Percentiles rank a stretch among this genome's conserved stretches.
These are phyloP conservation scores for Nanorana parkeri DNA, from an alignment of 2,113 vertebrate species.

Conservation along the genomic window DNA sequence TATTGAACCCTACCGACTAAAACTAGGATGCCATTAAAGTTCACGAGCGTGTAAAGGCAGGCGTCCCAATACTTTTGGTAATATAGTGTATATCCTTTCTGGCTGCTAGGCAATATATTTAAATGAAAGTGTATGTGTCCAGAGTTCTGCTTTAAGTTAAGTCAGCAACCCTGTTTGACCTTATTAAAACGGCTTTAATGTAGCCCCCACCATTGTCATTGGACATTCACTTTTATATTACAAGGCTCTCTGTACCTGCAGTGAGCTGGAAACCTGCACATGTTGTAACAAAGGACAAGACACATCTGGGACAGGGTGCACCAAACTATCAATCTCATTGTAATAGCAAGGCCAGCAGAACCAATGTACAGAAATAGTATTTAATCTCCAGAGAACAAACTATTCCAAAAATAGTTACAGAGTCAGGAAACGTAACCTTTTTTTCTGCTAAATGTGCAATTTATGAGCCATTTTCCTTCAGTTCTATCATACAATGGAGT, in stretches of 20 bases:
- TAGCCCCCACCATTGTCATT: constrained; percentile 1
- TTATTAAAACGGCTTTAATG: too few relatives aligned
- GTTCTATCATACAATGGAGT: constrained; percentile 21
- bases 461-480: constrained; percentile 45
- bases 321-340: constrained; percentile 48
- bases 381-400: constrained; percentile 52
- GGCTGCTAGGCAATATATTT: too few relatives aligned
- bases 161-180: too few relatives aligned
- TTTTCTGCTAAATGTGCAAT: constrained; percentile 54
- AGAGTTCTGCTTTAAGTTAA: too few relatives aligned
- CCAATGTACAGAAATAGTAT: constrained; percentile 41
- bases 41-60: too few relatives aligned
- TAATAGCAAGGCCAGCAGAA: constrained; percentile 53
- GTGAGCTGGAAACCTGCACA: constrained; percentile 29
- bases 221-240: constrained; percentile 8
- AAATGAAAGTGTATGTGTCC: too few relatives aligned
- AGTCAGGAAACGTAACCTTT: constrained; percentile 46
- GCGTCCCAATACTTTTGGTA: too few relatives aligned
- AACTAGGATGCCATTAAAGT: too few relatives aligned
- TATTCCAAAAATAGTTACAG: constrained; percentile 53
- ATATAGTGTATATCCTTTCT: too few relatives aligned
- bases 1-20: too few relatives aligned
- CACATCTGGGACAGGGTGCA: constrained; percentile 53
- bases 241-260: not conserved
- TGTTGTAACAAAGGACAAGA: constrained; percentile 43